Evolutionary conservation across 1,140 invertebrate species (phyloP).

Genomic region (Apolygus lucorum): DNA sequence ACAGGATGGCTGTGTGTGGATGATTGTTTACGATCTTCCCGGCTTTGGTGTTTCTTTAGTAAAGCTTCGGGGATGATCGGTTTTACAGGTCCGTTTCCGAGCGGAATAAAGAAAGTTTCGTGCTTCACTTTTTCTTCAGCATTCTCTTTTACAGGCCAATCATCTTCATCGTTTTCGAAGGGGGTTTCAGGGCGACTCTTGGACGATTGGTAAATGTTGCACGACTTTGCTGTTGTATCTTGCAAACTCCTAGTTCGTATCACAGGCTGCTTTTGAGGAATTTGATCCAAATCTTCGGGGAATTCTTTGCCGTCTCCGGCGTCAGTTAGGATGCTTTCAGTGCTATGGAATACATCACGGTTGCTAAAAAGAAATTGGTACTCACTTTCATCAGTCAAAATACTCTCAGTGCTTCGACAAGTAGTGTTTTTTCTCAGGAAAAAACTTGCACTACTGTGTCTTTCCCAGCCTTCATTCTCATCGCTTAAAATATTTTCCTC

Average conservation of each 20-base stretch:
- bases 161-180: conserved; percentile 36
- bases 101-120: conserved; percentile 34
- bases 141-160: conserved; percentile 26
- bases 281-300: conserved; percentile 41
- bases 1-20: conserved; percentile 36
- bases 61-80: conserved; percentile 25
- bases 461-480: conserved; percentile 49
- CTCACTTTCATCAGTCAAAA: conserved; percentile 68
- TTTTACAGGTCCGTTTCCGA: conserved; percentile 27
- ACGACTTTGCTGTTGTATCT: conserved; percentile 39
- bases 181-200: conserved; percentile 33
- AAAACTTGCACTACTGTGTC: conserved; percentile 46
- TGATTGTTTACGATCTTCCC: conserved; percentile 28
- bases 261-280: conserved; percentile 39
- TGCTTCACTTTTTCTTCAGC: conserved; percentile 30
- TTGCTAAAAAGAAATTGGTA: conserved; percentile 41
- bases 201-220: conserved; percentile 29
- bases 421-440: conserved; percentile 43
- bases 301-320: conserved; percentile 51
- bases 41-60: conserved; percentile 28
- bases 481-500: conserved; percentile 69
- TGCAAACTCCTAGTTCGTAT: conserved; percentile 44
- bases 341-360: conserved; percentile 37
- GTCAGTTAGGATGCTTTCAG: conserved; percentile 44
- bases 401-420: conserved; percentile 68